A percentile compares a stretch with the other conserved stretches of the same genome.
Conservation (phyloP, 2,113 vertebrate genomes). For the Tragulus kanchil region DNA sequence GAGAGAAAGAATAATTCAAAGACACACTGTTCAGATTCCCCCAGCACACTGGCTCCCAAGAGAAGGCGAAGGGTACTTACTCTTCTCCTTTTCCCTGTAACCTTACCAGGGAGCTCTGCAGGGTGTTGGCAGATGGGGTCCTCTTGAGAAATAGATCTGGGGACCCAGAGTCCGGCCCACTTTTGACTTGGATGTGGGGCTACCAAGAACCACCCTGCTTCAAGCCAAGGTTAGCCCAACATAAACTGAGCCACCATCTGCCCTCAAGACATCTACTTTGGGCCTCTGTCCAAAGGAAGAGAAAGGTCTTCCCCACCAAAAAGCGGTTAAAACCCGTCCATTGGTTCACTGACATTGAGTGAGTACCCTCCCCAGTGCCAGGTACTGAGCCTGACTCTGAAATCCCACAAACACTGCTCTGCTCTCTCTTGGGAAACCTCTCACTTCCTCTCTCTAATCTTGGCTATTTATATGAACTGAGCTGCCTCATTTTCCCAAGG, state of each 20-base stretch:
- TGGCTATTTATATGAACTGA: slow-evolving; percentile 61
- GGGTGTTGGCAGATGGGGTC: neutral
- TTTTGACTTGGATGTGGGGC: neutral
- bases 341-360: accelerated
- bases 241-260: neutral
- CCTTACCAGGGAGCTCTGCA: neutral
- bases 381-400: neutral
- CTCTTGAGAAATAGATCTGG: neutral
- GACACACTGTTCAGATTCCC: neutral
- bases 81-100: neutral
- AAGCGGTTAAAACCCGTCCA: neutral
- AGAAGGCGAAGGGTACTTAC: neutral
- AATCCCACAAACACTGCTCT: neutral
- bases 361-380: neutral
- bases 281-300: neutral
- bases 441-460: slow-evolving; percentile 63
- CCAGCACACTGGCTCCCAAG: neutral
- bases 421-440: slow-evolving; percentile 47
- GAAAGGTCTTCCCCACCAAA: neutral
- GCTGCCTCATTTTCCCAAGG: slow-evolving; percentile 75
- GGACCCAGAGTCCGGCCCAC: neutral
- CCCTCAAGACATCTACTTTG: neutral
- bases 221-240: neutral
- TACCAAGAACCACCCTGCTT: neutral
- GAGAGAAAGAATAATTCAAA: neutral